Percentiles rank a stretch among this genome's conserved stretches.
phyloP scores from a whole-genome alignment of 2,888 invertebrate species.

The Nomada flava region DNA sequence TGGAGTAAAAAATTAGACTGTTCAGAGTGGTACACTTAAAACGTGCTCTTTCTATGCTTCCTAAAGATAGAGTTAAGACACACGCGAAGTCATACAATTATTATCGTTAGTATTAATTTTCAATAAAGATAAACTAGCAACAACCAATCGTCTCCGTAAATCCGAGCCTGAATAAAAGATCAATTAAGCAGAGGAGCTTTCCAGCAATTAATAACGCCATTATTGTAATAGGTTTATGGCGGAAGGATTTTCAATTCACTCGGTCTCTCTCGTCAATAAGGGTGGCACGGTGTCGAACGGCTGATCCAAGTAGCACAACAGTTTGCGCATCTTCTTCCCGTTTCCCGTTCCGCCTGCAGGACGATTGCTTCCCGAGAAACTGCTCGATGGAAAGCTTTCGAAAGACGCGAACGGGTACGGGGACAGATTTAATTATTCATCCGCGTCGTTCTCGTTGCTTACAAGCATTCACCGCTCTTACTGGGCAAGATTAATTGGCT shows the following conservation, averaged over 20 bases:
- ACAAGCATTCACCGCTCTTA: conserved; percentile 33
- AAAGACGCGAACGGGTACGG: conserved; percentile 25
- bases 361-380: conserved; percentile 4
- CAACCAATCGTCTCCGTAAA: too few species aligned
- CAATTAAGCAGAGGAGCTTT: too few species aligned
- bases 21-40: background rate
- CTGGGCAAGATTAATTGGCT: conserved; percentile 55
- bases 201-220: conserved; percentile 42
- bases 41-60: background rate
- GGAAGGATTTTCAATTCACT: too few species aligned
- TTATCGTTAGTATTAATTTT: too few species aligned
- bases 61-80: background rate
- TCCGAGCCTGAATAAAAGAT: too few species aligned
- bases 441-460: conserved; percentile 45
- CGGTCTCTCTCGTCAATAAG: conserved; percentile 16
- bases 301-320: background rate
- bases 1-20: background rate
- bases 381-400: conserved; percentile 32
- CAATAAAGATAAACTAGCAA: too few species aligned
- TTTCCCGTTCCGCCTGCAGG: background rate
- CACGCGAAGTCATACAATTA: too few species aligned
- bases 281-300: conserved; percentile 17
- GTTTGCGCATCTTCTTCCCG: background rate
- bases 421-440: conserved; percentile 61
- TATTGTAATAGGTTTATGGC: background rate